Conservation (phyloP, 2,113 vertebrate species). For the Notiomystis cincta region DNA sequence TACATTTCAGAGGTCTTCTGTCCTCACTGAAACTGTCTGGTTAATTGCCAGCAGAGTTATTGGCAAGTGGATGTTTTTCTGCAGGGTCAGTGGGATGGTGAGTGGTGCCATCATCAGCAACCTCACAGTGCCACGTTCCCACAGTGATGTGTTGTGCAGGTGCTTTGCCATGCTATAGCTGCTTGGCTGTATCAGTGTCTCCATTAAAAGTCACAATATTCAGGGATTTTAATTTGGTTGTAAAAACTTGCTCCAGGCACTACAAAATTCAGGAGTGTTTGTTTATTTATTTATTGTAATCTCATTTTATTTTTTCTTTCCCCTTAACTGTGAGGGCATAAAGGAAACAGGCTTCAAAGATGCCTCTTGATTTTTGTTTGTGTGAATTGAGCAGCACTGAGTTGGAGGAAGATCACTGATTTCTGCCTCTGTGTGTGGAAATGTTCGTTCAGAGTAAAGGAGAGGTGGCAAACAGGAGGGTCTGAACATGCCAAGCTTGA, state of each 20-base stretch:
- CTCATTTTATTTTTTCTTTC: neutral
- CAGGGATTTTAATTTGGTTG: neutral
- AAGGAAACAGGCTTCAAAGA: neutral
- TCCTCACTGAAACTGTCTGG: neutral
- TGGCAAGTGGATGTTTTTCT: neutral
- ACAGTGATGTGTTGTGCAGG: neutral
- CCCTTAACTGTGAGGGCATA: neutral
- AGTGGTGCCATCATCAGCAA: accelerated
- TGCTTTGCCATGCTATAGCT: neutral
- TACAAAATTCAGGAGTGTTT: neutral
- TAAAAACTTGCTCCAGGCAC: neutral
- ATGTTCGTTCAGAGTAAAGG: neutral
- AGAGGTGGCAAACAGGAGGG: accelerated
- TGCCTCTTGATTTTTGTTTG: neutral
- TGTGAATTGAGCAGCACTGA: neutral
- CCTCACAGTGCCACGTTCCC: neutral
- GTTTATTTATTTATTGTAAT: neutral
- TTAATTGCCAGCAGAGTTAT: neutral
- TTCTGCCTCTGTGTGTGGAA: neutral
- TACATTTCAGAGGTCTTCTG: neutral
- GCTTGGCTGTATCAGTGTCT: neutral
- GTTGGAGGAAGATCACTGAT: neutral
- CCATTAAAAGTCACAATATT: neutral
- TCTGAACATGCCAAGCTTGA: accelerated
- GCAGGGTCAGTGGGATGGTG: neutral